These are phyloP conservation scores for Tyto alba DNA, from an alignment of 2,113 vertebrate genomes.

Conservation along the genomic window DNA sequence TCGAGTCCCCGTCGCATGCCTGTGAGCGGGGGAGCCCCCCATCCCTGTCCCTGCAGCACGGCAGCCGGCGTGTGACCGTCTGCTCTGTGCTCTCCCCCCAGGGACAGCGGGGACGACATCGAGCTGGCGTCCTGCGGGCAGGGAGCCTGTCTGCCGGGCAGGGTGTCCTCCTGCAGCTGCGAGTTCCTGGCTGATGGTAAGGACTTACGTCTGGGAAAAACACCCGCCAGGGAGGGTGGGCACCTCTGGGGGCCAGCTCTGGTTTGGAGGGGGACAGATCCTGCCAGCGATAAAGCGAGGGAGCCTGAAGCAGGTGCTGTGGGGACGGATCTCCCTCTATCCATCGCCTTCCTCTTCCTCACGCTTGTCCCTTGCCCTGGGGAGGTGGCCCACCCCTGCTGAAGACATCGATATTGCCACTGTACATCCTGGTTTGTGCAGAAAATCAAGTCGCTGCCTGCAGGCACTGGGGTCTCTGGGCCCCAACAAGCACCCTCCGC, in stretches of 20 bases:
- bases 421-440: not conserved
- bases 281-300: not conserved
- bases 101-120: constrained; percentile 92
- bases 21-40: not conserved
- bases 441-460: not conserved
- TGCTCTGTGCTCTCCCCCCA: constrained; percentile 55
- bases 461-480: not conserved
- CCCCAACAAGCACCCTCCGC: not conserved
- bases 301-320: not conserved
- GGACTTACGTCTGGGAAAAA: not conserved
- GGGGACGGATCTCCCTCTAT: not conserved
- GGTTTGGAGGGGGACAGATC: not conserved
- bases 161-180: constrained; percentile 89
- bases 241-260: not conserved
- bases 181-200: constrained; percentile 90
- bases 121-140: constrained; percentile 87
- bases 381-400: not conserved
- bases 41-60: not conserved
- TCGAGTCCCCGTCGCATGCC: accelerated
- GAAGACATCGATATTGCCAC: not conserved
- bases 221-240: too few species aligned
- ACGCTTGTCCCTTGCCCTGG: accelerated
- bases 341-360: not conserved
- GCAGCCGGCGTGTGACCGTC: not conserved
- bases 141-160: constrained; percentile 80